A percentile compares a stretch with the other conserved stretches of the same genome.
These are phyloP conservation scores for Cathartes aura DNA, from an alignment of 2,113 vertebrate genomes.

Conservation along the genomic window DNA sequence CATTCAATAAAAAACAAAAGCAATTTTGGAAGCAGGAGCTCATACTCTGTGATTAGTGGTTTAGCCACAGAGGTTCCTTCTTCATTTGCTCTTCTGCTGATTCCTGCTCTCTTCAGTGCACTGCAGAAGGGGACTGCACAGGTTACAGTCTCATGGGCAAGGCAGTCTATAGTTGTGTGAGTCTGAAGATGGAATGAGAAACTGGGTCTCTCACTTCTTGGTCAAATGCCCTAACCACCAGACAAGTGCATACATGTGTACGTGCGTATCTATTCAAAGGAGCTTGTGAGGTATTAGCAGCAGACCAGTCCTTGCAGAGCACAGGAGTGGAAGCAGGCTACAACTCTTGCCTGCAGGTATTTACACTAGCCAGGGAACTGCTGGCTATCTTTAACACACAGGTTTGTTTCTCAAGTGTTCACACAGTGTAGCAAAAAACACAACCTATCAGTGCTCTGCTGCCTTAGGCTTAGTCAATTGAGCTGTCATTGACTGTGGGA, in stretches of 20 bases:
- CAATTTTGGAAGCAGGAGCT: neutral
- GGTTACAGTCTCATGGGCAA: neutral
- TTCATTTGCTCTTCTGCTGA: neutral
- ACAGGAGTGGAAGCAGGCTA: neutral
- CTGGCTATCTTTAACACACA: neutral
- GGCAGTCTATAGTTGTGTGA: too few relatives aligned
- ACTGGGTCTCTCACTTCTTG: neutral
- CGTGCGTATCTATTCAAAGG: accelerated
- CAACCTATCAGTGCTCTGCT: neutral
- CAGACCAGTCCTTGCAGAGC: neutral
- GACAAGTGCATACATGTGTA: accelerated
- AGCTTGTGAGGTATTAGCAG: neutral
- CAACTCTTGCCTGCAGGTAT: neutral
- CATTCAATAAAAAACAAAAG: neutral
- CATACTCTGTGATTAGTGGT: neutral
- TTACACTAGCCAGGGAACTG: neutral
- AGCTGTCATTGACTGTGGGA: neutral
- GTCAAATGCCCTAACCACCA: neutral
- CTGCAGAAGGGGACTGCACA: neutral
- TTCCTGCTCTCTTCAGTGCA: neutral
- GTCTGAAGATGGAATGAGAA: neutral
- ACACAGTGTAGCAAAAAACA: neutral
- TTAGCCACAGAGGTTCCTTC: neutral
- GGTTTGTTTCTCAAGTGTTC: neutral
- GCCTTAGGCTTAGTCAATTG: neutral